Evolutionary conservation across 2,888 invertebrate genomes (phyloP), one percentile per base, ranked within the genome.

Genomic region (Lycia hirtaria): DNA sequence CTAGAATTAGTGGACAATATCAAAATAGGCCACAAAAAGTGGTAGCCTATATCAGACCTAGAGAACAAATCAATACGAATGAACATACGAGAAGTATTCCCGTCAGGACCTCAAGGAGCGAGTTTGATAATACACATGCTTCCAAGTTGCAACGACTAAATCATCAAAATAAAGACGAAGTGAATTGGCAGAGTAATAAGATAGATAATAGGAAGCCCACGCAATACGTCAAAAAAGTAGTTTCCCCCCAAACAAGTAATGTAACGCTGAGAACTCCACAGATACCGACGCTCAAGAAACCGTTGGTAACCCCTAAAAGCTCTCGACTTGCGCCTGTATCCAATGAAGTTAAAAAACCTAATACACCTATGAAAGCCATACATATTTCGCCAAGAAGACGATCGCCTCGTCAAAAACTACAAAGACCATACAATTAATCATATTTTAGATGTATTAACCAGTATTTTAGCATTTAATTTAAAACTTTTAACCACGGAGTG

Each of bases 261-360:
- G 56, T 68, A 9, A 56, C 73, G 24, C 56, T 71, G 35, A 86
- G 80, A 63, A 83, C 84, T 1, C 84, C 85, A 17, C 86, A 85
- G 65, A 80, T 84, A 52, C 95, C 95, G 2, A 89, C 93, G 43
- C 89, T 95, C 64, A 95, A 94, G 69, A 94, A 93, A 73, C 85
- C 93, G 6, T 80, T 95, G 22, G 90, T 90, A 56, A 87, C 94
- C 3, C 93, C 94, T 0, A 93, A 93, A 70, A 88, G 87, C 60
- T 78, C 94, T 12, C 80, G 92, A 28, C 87, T 94, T 0, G 92
- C 93, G 7, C 78, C 81, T 28, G 69, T 81, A 7, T 76, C 76
- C 47, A 78, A 76, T 26, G 88, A 91, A 22, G 67, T 81, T 6
- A 93, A 92, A 60, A 93, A 91, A 71, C 80, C 82, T 9, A 92